phyloP scores from a whole-genome alignment of 35 echinoderm and acorn worm genomes.

The Acanthaster planci region DNA sequence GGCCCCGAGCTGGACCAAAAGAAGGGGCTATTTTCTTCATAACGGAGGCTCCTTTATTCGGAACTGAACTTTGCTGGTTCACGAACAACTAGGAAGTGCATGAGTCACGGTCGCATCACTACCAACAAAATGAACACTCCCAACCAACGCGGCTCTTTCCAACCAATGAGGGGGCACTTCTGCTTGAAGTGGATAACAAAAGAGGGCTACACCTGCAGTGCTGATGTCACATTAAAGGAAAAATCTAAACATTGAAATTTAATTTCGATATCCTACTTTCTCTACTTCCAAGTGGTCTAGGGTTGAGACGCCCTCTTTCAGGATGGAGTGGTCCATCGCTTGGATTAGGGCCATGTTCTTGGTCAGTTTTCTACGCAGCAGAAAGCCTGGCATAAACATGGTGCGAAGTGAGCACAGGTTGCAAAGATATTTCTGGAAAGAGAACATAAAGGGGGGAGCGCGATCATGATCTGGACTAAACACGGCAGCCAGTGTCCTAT shows the following conservation, averaged over 20 bases:
- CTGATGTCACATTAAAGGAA: background rate
- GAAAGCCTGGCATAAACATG: constrained; percentile 2
- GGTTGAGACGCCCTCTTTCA: constrained; percentile 15
- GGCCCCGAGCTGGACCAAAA: no score
- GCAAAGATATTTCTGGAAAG: constrained; percentile 40
- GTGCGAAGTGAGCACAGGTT: constrained; percentile 24
- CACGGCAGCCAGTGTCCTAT: no score
- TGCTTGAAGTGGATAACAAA: background rate
- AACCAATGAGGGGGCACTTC: no score
- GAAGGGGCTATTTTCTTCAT: no score
- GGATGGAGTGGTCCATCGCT: constrained; percentile 33
- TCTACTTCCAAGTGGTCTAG: constrained; percentile 35
- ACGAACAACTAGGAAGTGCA: no score
- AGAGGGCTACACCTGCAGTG: background rate
- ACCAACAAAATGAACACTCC: no score
- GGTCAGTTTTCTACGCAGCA: constrained; percentile 13
- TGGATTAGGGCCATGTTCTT: constrained; percentile 27
- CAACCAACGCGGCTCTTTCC: no score
- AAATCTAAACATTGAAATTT: no score
- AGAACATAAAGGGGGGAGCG: background rate
- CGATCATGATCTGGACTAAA: no score
- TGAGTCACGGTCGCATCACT: no score
- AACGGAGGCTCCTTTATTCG: background rate
- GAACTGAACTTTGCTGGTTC: background rate
- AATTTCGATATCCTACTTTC: constrained; percentile 35